Base-by-base conservation (phyloP, 2,797 vertebrate genomes). In the Myioborus melanocephalus region DNA sequence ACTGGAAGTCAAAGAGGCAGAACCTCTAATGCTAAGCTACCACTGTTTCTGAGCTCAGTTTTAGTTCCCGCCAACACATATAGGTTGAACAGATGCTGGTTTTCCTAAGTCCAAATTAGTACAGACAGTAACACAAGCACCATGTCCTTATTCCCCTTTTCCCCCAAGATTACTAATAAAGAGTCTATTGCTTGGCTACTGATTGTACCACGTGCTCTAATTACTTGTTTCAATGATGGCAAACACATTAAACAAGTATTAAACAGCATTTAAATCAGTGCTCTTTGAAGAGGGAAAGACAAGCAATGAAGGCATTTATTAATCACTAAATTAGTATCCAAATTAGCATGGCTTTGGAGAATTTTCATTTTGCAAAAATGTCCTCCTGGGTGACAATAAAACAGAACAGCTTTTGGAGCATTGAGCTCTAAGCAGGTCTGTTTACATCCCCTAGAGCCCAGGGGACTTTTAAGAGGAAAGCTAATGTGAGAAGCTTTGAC, bases 201-300 rank as follows among this genome's bases (percentile, higher is more conserved):
- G 85, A 94, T 94, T 84, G 89, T 88, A 96, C 79, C 87, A 91
- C 28, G 73, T 90, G 94, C 59, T 78, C 83, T 93, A 95, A 96
- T 95, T 94, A 84, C 94, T 94, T 90, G 56, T 89, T 96, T 95
- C 95, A 89, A 68, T 73, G 94, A 94, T 83, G 49, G 87, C 93
- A 94, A 96, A 96, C 90, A 94, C 80, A 95, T 95, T 94, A 94
- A 95, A 93, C 65, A 91, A 93, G 84, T 93, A 94, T 86, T 96
- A 96, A 96, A 94, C 77, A 90, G 63, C 86, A 94, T 94, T 94
- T 91, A 94, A 84, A 95, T 94, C 83, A 84, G 85, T 35, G 60
- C 37, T 93, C 70, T 93, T 94, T 93, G 77, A 94, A 79, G 83
- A 90, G 59, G n/a, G 57, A 86, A 65, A 89, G 76, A 91, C 72